Evolutionary conservation across 2,888 invertebrate species (phyloP).

Genomic region (Eilema sororculum): DNA sequence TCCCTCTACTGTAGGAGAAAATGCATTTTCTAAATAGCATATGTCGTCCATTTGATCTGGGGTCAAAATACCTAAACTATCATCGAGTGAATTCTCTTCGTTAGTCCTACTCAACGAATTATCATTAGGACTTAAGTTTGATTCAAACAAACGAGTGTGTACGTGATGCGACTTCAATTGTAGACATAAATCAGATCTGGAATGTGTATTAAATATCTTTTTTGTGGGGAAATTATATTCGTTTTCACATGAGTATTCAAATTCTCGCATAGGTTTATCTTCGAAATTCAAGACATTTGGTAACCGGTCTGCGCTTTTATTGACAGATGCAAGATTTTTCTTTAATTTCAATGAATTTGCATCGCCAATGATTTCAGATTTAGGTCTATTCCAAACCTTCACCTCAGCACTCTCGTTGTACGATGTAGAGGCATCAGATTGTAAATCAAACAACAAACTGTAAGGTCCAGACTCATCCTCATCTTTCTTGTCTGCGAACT

Average conservation of each 20-base stretch:
- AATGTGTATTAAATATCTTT: slow-evolving; percentile 76
- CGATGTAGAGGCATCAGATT: slow-evolving; percentile 75
- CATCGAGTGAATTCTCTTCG: slow-evolving; percentile 94
- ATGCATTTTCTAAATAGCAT: slow-evolving; percentile 88
- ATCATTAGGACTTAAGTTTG: slow-evolving; percentile 81
- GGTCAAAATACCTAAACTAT: slow-evolving; percentile 94
- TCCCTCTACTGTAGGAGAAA: slow-evolving; percentile 90
- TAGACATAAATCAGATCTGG: slow-evolving; percentile 81
- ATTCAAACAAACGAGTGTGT: slow-evolving; percentile 71
- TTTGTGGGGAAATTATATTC: slow-evolving; percentile 69
- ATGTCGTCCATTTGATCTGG: slow-evolving; percentile 95
- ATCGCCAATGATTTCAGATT: slow-evolving; percentile 57
- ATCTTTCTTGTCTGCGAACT: slow-evolving; percentile 78
- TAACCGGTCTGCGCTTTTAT: slow-evolving; percentile 73
- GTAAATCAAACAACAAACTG: slow-evolving; percentile 87
- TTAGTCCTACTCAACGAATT: slow-evolving; percentile 82
- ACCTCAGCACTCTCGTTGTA: slow-evolving; percentile 57
- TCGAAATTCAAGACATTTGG: slow-evolving; percentile 83
- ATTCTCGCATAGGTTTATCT: slow-evolving; percentile 81
- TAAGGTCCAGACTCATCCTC: slow-evolving; percentile 87
- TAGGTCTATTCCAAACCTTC: slow-evolving; percentile 65
- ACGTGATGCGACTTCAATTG: slow-evolving; percentile 79
- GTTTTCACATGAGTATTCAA: slow-evolving; percentile 83
- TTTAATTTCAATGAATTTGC: slow-evolving; percentile 57
- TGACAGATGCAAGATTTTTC: slow-evolving; percentile 59